Conservation (phyloP, 1,140 invertebrate genomes). For the Drosophila burlai region DNA sequence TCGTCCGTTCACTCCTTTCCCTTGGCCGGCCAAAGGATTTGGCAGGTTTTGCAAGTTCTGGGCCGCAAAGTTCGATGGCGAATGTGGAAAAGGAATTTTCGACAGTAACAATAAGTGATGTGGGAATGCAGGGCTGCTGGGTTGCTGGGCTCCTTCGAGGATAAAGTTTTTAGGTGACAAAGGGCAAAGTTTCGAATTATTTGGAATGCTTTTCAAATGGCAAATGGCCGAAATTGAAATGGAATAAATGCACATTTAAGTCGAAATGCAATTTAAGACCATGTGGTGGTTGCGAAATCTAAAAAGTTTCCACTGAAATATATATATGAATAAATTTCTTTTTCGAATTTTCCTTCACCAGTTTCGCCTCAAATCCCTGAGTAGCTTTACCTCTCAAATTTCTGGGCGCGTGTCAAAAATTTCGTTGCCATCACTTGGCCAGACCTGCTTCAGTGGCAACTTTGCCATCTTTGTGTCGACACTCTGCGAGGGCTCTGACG, state of each 20-base stretch:
- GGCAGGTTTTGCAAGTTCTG: conserved; percentile 31
- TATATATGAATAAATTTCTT: background rate
- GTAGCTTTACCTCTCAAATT: conserved; percentile 29
- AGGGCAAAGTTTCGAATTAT: conserved; percentile 47
- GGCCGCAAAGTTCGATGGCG: conserved; percentile 44
- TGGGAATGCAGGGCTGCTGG: conserved; percentile 21
- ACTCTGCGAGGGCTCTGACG: conserved; percentile 23
- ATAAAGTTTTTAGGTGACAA: conserved; percentile 57
- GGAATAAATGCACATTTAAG: conserved; percentile 47
- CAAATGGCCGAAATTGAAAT: conserved; percentile 49
- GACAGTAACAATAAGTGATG: conserved; percentile 60
- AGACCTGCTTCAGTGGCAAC: conserved; percentile 34
- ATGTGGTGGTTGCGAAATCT: conserved; percentile 7
- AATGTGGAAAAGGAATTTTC: conserved; percentile 43
- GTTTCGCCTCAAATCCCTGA: conserved; percentile 1
- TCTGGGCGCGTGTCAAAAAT: conserved; percentile 71
- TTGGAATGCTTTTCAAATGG: conserved; percentile 45
- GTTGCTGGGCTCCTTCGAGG: conserved; percentile 21
- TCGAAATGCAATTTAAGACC: conserved; percentile 32
- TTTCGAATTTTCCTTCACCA: background rate
- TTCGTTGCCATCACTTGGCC: conserved; percentile 62
- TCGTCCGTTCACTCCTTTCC: conserved; percentile 18
- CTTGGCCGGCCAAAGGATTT: conserved; percentile 38
- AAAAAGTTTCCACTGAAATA: conserved; percentile 22
- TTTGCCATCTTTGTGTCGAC: conserved; percentile 36